Base-by-base conservation (phyloP, 2,888 invertebrate species). In the Sphaeridia pumilis region DNA sequence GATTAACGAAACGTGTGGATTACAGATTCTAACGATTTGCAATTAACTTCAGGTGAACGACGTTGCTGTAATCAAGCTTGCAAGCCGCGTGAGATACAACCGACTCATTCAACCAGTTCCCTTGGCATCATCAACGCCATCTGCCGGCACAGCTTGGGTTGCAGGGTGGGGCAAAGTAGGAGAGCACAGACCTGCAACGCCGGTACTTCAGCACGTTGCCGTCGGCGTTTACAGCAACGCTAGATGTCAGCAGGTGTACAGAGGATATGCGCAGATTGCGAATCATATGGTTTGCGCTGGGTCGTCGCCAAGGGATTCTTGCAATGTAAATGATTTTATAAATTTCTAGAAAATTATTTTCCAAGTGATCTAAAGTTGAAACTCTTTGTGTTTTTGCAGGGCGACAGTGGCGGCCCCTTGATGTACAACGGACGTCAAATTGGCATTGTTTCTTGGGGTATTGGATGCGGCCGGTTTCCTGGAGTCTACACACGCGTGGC, bases 371-470 rank as follows among this genome's bases (percentile, higher is more conserved):
- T 31, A 31, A 31, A 10, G 31, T n/a, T n/a, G n/a, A n/a, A n/a
- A n/a, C 31, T 14, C 31, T 31, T 31, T 31, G 14, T 7, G 31
- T 14, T 31, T 31, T 31, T 14, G 38, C 70, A 88, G 88, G 88
- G 88, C 44, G 88, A 89, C 70, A 87, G 87, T 63, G 89, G 88
- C 44, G 89, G 89, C 4, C 89, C 89, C 0, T 70, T 89, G 66
- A 84, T 88, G 82, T 80, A 79, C 4, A 78, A 78, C 55, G 87
- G 87, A 83, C 82, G 79, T 0, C 88, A 88, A 73, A 82, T 86
- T 22, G 89, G 89, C 49, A 80, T 89, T 46, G 89, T 89, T 21
- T 87, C 87, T n/a, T 89, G 88, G 88, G 89, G 88, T 57, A 88
- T 89, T 64, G 88, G 88, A 34, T 89, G 22, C 25, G 47, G 47